Evolutionary conservation across 1,140 invertebrate species (phyloP).

Genomic region (Helicoverpa armigera): DNA sequence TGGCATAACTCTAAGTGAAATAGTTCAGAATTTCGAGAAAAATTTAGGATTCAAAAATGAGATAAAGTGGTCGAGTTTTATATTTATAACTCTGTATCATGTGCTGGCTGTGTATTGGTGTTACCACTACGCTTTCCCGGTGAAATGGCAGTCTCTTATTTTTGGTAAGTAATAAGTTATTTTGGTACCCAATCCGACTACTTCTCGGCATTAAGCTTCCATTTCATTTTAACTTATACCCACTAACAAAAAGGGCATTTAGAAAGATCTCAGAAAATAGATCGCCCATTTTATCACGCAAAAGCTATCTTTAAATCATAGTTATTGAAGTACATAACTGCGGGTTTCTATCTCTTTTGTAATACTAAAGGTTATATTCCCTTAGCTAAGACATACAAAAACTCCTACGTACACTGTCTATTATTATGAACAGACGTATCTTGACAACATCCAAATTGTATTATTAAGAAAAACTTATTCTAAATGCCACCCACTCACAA

Average conservation of each 20-base stretch:
- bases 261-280: slow-evolving; percentile 18
- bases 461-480: not conserved
- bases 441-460: too few relatives aligned
- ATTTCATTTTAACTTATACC: not conserved
- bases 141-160: slow-evolving; percentile 77
- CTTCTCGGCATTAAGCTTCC: not conserved
- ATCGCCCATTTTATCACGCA: slow-evolving; percentile 19
- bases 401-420: too few relatives aligned
- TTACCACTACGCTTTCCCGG: slow-evolving; percentile 75
- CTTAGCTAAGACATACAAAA: too few relatives aligned
- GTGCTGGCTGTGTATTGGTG: slow-evolving; percentile 75
- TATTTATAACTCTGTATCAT: slow-evolving; percentile 74
- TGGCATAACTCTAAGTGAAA: slow-evolving; percentile 62
- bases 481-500: not conserved
- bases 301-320: slow-evolving; percentile 28
- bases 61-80: slow-evolving; percentile 75
- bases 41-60: slow-evolving; percentile 77
- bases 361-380: not conserved
- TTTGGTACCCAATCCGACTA: not conserved
- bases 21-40: slow-evolving; percentile 72
- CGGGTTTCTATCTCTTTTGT: slow-evolving; percentile 4
- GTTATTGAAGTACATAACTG: slow-evolving; percentile 24
- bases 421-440: too few relatives aligned
- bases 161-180: slow-evolving; percentile 68
- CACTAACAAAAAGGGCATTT: slow-evolving; percentile 6